Evolutionary conservation across 2,113 vertebrate species (phyloP), one percentile per base, ranked within the genome.

Genomic region (Phyllostomus discolor): DNA sequence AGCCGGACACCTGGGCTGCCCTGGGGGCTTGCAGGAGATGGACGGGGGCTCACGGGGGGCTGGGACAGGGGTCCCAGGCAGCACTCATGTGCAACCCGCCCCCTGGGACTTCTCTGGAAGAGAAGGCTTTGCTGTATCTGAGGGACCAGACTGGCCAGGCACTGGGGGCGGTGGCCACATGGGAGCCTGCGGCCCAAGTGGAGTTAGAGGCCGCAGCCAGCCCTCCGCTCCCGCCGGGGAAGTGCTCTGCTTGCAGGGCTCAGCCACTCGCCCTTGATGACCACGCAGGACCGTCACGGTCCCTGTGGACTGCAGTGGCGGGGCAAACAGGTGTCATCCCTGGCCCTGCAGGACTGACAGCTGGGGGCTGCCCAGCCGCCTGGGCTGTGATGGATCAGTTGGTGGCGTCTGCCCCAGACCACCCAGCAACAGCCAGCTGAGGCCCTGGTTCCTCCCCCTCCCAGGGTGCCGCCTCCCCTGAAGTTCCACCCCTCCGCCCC

Each of bases 261-360:
- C 22, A 59, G 41, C 35, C 66, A 24, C n/a, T 5, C 16, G 10
- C 5, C 11, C 1, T 20, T 2, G 24, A 19, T 31, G 22, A 19
- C 28, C 3, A 8, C 0, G 28, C 33, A 20, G 52, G 28, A 41
- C 20, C 0, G 4, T 35, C 38, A 2, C 4, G 1, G 1, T n/a
- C 48, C 50, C 38, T 0, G 0, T 0, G 10, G n/a, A 5, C 14
- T 4, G 0, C 1, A 10, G 81, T 24, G 7, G 31, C 1, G 26
- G 10, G 31, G 46, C 62, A 66, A 17, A 41, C 16, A 54, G 33
- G 35, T 3, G 2, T 46, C 83, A 28, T 11, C 11, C 24, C 16
- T 3, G 33, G 19, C 10, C 54, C 41, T 2, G 7, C 4, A 6
- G 50, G 46, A 59, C 10, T 0, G 0, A 3, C 35, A 33, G 41